Evolutionary conservation across 2,797 vertebrate genomes (phyloP), one percentile per base, ranked within the genome.

Genomic region (Peromyscus eremicus): DNA sequence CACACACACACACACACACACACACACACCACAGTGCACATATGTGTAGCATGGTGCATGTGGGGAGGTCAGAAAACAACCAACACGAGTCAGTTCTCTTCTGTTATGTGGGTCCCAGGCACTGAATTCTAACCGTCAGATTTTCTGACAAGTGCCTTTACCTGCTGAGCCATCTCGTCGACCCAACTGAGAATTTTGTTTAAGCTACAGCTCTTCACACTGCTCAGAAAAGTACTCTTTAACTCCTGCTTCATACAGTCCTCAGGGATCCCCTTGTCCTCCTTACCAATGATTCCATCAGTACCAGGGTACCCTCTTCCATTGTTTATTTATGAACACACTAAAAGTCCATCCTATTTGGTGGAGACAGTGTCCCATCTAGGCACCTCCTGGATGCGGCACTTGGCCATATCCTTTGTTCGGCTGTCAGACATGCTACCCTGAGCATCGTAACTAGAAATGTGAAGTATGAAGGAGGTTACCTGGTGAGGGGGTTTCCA

Each of bases 401-500:
- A 84, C 25, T 7, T 77, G 60, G 46, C 14, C 80, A 12, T 80
- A 46, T 52, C 66, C 14, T 66, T 86, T 27, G 14, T n/a, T 34
- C 84, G 23, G 57, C 46, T 71, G 62, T 83, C 80, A 62, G 60
- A 49, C 57, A 89, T 2, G 73, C 49, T 6, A 19, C 12, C 23
- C 13, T 66, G 40, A 34, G 32, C 29, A 32, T 32, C n/a, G 71
- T 0, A 34, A 76, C 75, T 13, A 81, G 60, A 60, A 95, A n/a
- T 84, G 29, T 7, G 68, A 40, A 95, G n/a, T n/a, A 87, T 27
- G 40, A 96, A 96, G 23, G 29, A 96, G 23, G 29, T 98, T 99
- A 99, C 99, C 99, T 99, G 97, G 99, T 99, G 98, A 99, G 98
- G 95, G 99, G 99, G 98, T 99, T 99, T 97, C 99, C 99, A 98